Percentiles rank a stretch among this genome's conserved stretches.
Evolutionary conservation across 2,797 vertebrate species (phyloP).

Genomic region (Urocyon cinereoargenteus): DNA sequence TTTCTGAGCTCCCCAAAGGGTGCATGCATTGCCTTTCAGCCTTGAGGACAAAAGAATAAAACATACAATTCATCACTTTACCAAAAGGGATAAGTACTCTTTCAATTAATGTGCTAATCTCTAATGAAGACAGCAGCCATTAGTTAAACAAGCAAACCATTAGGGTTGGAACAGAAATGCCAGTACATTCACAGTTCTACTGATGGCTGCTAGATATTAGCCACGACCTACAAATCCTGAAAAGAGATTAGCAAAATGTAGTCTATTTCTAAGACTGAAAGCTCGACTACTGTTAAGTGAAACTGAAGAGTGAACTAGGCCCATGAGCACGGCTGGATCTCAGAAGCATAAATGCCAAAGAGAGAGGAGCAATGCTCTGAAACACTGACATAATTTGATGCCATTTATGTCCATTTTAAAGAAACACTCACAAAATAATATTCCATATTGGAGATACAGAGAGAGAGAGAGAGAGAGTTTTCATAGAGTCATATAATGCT

Average conservation of each 20-base stretch:
- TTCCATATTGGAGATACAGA: background rate
- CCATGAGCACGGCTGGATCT: background rate
- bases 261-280: slow-evolving; percentile 6
- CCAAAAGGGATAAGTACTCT: background rate
- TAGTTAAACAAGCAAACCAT: slow-evolving; percentile 53
- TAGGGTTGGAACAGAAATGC: background rate
- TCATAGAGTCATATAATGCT: background rate
- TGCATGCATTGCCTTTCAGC: slow-evolving; percentile 1
- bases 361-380: background rate
- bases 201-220: background rate
- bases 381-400: background rate
- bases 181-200: background rate
- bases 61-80: background rate
- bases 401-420: background rate
- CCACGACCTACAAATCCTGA: background rate
- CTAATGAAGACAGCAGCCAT: slow-evolving; percentile 33
- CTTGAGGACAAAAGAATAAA: slow-evolving; percentile 23
- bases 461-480: background rate
- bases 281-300: background rate
- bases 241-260: background rate
- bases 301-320: background rate
- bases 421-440: slow-evolving; percentile 19
- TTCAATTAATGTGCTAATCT: slow-evolving; percentile 43
- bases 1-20: background rate
- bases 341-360: background rate